Conservation (phyloP, 2,797 vertebrate genomes). For the Poecilia gillii region DNA sequence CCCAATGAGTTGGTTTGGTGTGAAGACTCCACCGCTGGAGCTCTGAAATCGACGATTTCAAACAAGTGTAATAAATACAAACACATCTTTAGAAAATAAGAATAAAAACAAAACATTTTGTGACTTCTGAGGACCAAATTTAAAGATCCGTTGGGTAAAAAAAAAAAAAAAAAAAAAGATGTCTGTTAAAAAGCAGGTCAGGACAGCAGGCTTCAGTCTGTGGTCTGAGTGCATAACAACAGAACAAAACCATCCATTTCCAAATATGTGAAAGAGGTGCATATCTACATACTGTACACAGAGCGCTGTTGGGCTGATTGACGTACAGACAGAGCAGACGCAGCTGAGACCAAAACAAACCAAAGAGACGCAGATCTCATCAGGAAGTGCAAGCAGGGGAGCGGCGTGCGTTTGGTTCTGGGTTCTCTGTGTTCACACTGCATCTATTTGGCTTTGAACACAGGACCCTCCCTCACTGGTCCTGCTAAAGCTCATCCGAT, state of each 20-base stretch:
- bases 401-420: conserved; percentile 83
- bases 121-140: conserved; percentile 19
- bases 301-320: conserved; percentile 91
- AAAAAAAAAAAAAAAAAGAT: conserved; percentile 10
- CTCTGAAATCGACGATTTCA: conserved; percentile 49
- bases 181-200: conserved; percentile 52
- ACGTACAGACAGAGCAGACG: conserved; percentile 84
- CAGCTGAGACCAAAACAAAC: conserved; percentile 78
- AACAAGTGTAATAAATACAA: conserved; percentile 61
- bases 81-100: conserved; percentile 27
- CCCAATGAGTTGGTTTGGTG: conserved; percentile 27
- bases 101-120: conserved; percentile 5
- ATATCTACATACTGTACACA: conserved; percentile 88
- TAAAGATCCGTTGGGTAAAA: conserved; percentile 22
- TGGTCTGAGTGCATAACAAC: neutral
- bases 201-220: conserved; percentile 48
- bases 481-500: conserved; percentile 88
- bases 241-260: neutral
- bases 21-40: conserved; percentile 12
- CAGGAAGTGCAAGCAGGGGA: conserved; percentile 77
- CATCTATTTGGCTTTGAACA: conserved; percentile 91
- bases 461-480: conserved; percentile 79
- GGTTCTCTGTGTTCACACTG: conserved; percentile 88
- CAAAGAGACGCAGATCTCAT: conserved; percentile 72
- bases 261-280: conserved; percentile 77